Evolutionary conservation across 2,113 vertebrate genomes (phyloP).

Genomic region (Notothenia coriiceps): DNA sequence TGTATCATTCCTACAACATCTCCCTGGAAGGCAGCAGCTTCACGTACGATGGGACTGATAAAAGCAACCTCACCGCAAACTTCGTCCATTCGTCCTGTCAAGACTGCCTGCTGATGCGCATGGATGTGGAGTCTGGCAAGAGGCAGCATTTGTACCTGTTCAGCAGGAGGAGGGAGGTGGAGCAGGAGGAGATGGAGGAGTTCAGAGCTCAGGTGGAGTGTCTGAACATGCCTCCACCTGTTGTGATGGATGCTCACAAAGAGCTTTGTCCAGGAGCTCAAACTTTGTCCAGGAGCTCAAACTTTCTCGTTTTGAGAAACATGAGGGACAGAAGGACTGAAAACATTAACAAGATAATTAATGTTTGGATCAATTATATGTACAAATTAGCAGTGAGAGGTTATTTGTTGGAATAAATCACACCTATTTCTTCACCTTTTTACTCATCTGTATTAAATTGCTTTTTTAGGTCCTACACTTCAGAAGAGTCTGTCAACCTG

Average conservation of each 20-base stretch:
- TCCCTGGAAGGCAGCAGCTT: constrained; percentile 52
- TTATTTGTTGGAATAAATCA: no score
- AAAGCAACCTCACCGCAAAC: neutral
- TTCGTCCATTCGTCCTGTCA: constrained; percentile 40
- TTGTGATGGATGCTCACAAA: constrained; percentile 61
- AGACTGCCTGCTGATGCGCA: constrained; percentile 54
- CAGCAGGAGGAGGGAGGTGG: constrained; percentile 64
- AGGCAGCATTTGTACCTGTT: constrained; percentile 53
- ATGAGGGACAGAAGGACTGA: neutral
- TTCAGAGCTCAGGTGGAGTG: constrained; percentile 62
- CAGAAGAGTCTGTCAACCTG: no score
- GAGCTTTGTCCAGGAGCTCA: constrained; percentile 51
- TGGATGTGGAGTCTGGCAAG: neutral
- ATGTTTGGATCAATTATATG: no score
- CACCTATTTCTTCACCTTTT: no score
- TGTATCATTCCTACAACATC: constrained; percentile 26
- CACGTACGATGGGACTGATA: constrained; percentile 40
- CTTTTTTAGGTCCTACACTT: no score
- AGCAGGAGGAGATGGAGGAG: constrained; percentile 59
- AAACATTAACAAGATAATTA: neutral
- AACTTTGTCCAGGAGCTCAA: no score
- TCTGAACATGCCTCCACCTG: constrained; percentile 51
- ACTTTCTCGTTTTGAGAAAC: no score
- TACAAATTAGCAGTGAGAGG: no score
- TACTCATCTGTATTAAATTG: no score